Percentiles rank a stretch among this genome's conserved stretches.
Evolutionary conservation across 2,888 invertebrate species (phyloP).

Genomic region (Athetis lepigone): DNA sequence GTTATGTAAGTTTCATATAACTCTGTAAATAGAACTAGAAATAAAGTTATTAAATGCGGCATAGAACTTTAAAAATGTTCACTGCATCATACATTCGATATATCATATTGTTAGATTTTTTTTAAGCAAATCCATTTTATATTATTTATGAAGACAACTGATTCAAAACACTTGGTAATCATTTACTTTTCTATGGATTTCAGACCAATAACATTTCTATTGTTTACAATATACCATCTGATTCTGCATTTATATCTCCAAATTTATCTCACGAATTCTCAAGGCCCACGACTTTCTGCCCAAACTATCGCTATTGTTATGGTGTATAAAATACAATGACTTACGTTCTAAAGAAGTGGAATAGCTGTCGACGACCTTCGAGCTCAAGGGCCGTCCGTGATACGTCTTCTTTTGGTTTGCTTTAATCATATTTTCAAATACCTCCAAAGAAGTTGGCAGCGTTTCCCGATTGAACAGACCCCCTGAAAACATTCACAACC

Average conservation of each 20-base stretch:
- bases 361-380: constrained; percentile 79
- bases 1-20: constrained; percentile 7
- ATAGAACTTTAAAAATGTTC: no score
- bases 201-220: no score
- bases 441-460: constrained; percentile 70
- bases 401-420: constrained; percentile 71
- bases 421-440: constrained; percentile 75
- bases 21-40: constrained; percentile 2
- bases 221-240: no score
- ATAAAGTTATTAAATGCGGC: constrained; percentile 16
- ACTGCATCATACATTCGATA: no score
- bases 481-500: constrained; percentile 77
- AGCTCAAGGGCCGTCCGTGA: constrained; percentile 73
- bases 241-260: no score
- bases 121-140: no score
- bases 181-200: background rate
- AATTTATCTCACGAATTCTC: no score
- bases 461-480: constrained; percentile 85
- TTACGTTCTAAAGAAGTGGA: constrained; percentile 83
- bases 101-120: no score
- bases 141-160: no score
- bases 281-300: background rate
- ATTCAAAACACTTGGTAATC: no score
- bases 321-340: constrained; percentile 51
- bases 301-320: background rate